A percentile compares a stretch with the other conserved stretches of the same genome.
phyloP scores from a whole-genome alignment of 2,797 vertebrate species.

The Columba guinea region DNA sequence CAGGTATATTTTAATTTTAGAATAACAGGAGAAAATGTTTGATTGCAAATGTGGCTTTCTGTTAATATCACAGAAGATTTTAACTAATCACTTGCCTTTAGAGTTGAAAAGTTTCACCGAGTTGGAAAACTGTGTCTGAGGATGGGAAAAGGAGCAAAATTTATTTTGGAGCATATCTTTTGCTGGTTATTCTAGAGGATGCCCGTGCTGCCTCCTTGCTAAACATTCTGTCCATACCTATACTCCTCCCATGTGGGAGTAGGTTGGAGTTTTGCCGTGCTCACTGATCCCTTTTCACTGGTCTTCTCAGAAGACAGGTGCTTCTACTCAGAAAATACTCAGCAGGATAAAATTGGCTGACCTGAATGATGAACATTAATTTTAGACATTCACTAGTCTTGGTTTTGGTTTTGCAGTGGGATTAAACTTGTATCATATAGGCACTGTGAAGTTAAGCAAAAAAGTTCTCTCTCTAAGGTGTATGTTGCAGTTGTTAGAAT shows the following conservation, averaged over 20 bases:
- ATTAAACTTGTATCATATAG: not conserved
- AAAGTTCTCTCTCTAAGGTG: not conserved
- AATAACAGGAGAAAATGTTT: not conserved
- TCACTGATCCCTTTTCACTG: not conserved
- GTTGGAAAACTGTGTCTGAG: not conserved
- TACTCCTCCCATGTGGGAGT: not conserved
- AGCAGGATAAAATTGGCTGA: not conserved
- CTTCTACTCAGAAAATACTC: not conserved
- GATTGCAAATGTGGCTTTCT: not conserved
- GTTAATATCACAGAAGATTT: not conserved
- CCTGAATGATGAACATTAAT: not conserved
- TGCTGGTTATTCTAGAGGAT: not conserved
- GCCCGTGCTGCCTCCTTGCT: not conserved
- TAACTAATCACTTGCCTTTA: not conserved
- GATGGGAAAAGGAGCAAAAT: not conserved
- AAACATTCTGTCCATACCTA: not conserved
- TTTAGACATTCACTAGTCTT: not conserved
- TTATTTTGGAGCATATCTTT: not conserved
- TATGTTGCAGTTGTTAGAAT: not conserved
- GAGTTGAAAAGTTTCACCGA: not conserved
- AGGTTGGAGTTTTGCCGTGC: not conserved
- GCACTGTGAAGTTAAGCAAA: not conserved
- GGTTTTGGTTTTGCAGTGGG: not conserved
- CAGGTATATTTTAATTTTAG: not conserved
- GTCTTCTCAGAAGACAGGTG: not conserved